Base-by-base conservation (phyloP, 2,797 vertebrate species). In the Sebastolobus alascanus region DNA sequence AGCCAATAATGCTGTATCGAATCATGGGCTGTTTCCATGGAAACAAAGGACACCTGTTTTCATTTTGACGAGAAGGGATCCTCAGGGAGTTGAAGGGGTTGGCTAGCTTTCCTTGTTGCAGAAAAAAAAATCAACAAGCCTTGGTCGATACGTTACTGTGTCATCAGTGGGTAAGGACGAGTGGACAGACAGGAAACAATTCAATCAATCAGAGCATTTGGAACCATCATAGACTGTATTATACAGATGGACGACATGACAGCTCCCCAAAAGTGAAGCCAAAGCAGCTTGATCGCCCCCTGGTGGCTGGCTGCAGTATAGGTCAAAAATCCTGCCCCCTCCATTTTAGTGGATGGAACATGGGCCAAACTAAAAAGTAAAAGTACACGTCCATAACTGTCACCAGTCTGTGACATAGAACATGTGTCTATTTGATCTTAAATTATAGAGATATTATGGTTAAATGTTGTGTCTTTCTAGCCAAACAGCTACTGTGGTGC, bases 1-100 rank as follows among this genome's bases (percentile, higher is more conserved):
- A 69, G 68, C 80, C 79, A 50, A 66, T 79, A 84, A 83, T 14
- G 60, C 58, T 64, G 68, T 38, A 68, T 73, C 63, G 73, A 78
- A 84, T 72, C 68, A 73, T 46, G 60, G 73, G 54, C 40, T 14
- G 91, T 91, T 90, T 75, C 93, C 90, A 84, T 90, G 88, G 92
- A 88, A 91, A 93, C 90, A 84, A 79, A 64, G 61, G 85, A 73
- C 68, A 89, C 75, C 84, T 80, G 84, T 75, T 84, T 85, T 85
- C 31, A 55, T 82, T 75, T 75, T 37, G 73, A 78, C 54, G 63
- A 69, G 76, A 33, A 55, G 66, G 77, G 61, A 77, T 74, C 71
- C 63, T 77, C 16, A 0, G 56, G 61, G 69, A 66, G 61, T 11
- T 35, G 13, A 65, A 65, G 27, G 54, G 37, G 40, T 59, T 52